Percentiles rank a stretch among this genome's conserved stretches.
Evolutionary conservation across 2,113 vertebrate genomes (phyloP).

Genomic region (Leptocoma aspasia): DNA sequence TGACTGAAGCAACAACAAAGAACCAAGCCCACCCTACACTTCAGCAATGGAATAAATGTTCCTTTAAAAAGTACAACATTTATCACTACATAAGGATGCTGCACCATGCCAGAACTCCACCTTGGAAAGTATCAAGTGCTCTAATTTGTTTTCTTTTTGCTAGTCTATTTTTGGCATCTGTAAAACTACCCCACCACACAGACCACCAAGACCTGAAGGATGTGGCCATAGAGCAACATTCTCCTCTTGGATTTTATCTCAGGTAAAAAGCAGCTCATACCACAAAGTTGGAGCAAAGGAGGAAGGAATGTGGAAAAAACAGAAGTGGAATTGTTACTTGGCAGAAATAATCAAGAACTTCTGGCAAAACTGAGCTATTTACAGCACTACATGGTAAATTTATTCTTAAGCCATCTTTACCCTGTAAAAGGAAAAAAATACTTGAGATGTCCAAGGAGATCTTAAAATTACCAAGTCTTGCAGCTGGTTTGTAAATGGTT

Average conservation of each 20-base stretch:
- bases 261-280: not conserved
- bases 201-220: not conserved
- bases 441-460: not conserved
- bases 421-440: not conserved
- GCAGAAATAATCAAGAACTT: not conserved
- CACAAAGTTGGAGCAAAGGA: not conserved
- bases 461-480: not conserved
- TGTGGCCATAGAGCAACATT: not conserved
- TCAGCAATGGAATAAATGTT: not conserved
- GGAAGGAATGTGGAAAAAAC: not conserved
- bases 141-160: not conserved
- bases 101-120: not conserved
- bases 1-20: not conserved
- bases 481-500: not conserved
- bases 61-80: not conserved
- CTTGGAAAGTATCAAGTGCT: not conserved
- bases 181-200: not conserved
- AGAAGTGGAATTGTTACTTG: not conserved
- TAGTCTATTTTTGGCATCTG: not conserved
- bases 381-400: not conserved
- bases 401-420: not conserved
- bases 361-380: not conserved
- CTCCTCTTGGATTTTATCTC: not conserved
- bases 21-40: not conserved
- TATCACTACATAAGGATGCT: not conserved